Evolutionary conservation across 2,797 vertebrate genomes (phyloP).

Genomic region (Peromyscus aztecus): DNA sequence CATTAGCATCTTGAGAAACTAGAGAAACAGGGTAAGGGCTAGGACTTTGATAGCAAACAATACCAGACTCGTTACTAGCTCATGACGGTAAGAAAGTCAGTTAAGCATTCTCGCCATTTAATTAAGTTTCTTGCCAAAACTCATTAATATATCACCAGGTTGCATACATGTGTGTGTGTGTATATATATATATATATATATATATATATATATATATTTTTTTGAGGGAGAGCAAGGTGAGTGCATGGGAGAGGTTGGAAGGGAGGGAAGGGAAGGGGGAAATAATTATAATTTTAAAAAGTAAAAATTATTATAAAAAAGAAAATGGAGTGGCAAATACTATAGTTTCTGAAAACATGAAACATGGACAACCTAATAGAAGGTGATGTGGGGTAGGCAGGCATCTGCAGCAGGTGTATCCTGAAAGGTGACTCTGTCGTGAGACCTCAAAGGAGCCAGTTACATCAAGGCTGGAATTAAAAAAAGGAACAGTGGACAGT

Average conservation of each 20-base stretch:
- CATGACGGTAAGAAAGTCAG: constrained; percentile 6
- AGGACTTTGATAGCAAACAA: background rate
- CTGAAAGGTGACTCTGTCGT: background rate
- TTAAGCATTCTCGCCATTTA: constrained; percentile 42
- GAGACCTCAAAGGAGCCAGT: background rate
- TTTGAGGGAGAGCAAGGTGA: background rate
- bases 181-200: no score
- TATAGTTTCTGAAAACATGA: background rate
- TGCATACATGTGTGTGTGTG: background rate
- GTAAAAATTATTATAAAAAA: background rate
- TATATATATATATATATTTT: no score
- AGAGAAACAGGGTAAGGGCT: constrained; percentile 30
- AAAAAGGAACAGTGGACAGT: background rate
- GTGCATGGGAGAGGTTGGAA: background rate
- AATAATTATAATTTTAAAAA: background rate
- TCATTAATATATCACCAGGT: background rate
- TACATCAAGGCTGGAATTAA: background rate
- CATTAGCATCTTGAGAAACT: background rate
- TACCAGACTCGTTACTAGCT: background rate
- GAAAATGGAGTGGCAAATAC: background rate
- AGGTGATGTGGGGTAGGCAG: background rate
- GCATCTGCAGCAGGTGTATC: background rate
- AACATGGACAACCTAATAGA: background rate
- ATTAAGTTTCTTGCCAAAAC: constrained; percentile 20
- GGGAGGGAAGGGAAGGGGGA: background rate